Base-by-base conservation (phyloP, 2,113 vertebrate genomes). In the Coryphaenoides rupestris region DNA sequence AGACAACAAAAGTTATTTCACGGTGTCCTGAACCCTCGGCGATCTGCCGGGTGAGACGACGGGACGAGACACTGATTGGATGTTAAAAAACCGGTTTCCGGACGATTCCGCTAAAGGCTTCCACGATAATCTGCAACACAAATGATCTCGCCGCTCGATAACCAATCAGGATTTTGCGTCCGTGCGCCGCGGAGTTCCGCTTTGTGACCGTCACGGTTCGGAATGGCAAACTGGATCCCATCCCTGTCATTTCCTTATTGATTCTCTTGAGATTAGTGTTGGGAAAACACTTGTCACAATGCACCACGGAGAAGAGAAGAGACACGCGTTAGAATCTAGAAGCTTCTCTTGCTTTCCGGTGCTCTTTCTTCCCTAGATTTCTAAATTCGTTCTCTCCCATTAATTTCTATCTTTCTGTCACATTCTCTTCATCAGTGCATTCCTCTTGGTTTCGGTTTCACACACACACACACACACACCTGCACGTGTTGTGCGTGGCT, bases 131-230 rank as follows among this genome's bases (percentile, higher is more conserved):
- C 76, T 76, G 75, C 74, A 64, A 80, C 77, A 76, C 69, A 75
- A 83, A 84, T 78, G 60, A 82, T 78, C 69, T 81, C 60, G 40
- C 59, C 19, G 66, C 84, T 78, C 74, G 84, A 87, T 80, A 86
- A 76, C 78, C 77, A 75, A 81, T 81, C 82, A 86, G 68, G 72
- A 82, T 84, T 82, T n/a, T 80, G 75, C 81, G 80, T 87, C 81
- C 82, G 69, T 78, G 64, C 69, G 45, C 19, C 0, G 13, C 57
- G 60, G 68, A 2, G 17, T 68, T 72, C 56, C n/a, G 84, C 72
- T 77, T 81, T 79, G 40, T 68, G 19, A 69, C 70, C 40, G 40
- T 53, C 56, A 59, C 40, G 21, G 47, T 46, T 46, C 22, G 12
- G 19, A 17, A 66, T 57, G 5, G 19, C 19, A 10, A 40, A 21